Evolutionary conservation across 2,888 invertebrate species (phyloP).

Genomic region (Thecocarcelia acutangulata): DNA sequence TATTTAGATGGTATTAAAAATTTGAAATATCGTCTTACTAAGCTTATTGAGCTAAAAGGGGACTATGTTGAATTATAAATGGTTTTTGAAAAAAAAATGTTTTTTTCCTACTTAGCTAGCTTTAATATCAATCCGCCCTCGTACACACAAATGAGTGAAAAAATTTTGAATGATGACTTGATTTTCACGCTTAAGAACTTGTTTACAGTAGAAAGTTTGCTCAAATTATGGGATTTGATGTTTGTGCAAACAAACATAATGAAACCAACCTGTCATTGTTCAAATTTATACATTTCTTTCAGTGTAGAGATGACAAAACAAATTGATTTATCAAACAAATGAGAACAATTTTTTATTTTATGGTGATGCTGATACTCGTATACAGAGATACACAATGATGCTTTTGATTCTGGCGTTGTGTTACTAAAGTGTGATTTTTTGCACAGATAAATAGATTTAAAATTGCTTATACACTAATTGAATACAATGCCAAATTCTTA

Average conservation of each 20-base stretch:
- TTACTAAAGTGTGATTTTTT: conserved; percentile 62
- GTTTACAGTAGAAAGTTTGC: too few species aligned
- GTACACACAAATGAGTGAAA: too few species aligned
- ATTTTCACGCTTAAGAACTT: too few species aligned
- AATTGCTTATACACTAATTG: conserved; percentile 62
- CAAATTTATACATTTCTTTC: neutral
- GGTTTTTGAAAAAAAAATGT: too few species aligned
- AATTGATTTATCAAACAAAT: neutral
- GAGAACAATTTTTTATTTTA: neutral
- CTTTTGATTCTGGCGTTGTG: conserved; percentile 30
- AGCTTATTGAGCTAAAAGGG: too few species aligned
- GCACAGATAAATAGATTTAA: conserved; percentile 59
- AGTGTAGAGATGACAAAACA: neutral
- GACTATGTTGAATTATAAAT: too few species aligned
- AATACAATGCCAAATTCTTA: conserved; percentile 64
- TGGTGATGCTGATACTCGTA: neutral
- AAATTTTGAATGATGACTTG: neutral
- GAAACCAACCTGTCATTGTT: neutral
- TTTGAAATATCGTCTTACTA: too few species aligned
- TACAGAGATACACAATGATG: conserved; percentile 2
- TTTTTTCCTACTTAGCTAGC: too few species aligned
- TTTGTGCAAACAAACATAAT: neutral
- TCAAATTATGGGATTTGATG: too few species aligned
- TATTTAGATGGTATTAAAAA: too few species aligned
- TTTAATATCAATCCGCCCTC: too few species aligned